Conservation (phyloP, 2,797 vertebrate species). For the Prunella strophiata region DNA sequence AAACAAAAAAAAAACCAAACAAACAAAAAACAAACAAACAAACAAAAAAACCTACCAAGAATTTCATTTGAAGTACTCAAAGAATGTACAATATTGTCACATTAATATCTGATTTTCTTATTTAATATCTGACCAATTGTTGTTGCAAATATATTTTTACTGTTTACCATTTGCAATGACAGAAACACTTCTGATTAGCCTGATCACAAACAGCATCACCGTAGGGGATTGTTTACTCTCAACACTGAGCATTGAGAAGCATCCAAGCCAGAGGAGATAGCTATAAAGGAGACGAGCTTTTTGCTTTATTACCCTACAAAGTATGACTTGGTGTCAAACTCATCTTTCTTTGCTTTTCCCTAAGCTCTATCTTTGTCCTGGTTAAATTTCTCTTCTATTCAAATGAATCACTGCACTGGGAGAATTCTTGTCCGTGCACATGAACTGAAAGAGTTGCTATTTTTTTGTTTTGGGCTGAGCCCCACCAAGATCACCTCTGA, state of each 20-base stretch:
- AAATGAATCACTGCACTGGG: neutral
- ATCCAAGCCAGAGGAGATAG: neutral
- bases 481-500: neutral
- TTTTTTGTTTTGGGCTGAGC: neutral
- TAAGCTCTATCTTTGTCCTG: neutral
- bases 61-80: neutral
- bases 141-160: neutral
- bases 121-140: neutral
- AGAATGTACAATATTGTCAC: neutral
- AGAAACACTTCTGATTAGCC: neutral
- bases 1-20: neutral
- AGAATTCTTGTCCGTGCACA: fast-evolving
- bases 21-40: too few species aligned
- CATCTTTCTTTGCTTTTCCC: neutral
- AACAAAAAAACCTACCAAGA: too few species aligned
- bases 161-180: neutral
- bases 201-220: neutral
- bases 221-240: neutral
- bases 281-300: neutral
- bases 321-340: neutral
- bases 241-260: neutral
- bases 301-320: neutral
- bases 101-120: neutral
- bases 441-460: neutral
- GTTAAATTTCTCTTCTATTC: neutral